These are phyloP conservation scores for Hydrophis major DNA, from an alignment of 2,797 vertebrate genomes.

Conservation along the genomic window DNA sequence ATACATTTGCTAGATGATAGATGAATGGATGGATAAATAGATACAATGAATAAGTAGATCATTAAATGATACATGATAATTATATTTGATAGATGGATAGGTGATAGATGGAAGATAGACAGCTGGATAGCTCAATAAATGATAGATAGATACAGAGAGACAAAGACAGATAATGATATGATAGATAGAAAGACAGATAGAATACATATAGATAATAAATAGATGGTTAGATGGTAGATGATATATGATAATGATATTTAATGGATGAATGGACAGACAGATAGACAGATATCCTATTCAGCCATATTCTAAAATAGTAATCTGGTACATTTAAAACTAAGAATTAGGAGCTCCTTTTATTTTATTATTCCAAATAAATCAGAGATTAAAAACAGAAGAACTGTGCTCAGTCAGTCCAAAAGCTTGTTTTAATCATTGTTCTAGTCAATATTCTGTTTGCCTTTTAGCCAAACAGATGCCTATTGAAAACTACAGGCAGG, in stretches of 20 bases:
- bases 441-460: neutral
- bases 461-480: neutral
- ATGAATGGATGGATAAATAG: no score
- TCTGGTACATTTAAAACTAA: neutral
- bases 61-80: no score
- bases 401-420: neutral
- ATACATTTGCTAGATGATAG: neutral
- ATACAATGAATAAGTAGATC: no score
- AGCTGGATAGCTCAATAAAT: no score
- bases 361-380: neutral
- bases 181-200: no score
- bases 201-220: neutral
- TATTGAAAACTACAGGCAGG: neutral
- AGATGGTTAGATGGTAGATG: neutral
- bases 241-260: neutral
- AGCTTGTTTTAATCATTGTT: neutral
- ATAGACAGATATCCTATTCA: neutral
- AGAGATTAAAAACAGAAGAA: neutral
- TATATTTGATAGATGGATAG: no score
- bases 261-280: neutral
- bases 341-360: neutral
- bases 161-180: no score
- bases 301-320: neutral
- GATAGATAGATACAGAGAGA: no score
- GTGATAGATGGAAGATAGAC: neutral